Conservation (phyloP, 2,888 invertebrate species). For the Arrhopalites spinosus region DNA sequence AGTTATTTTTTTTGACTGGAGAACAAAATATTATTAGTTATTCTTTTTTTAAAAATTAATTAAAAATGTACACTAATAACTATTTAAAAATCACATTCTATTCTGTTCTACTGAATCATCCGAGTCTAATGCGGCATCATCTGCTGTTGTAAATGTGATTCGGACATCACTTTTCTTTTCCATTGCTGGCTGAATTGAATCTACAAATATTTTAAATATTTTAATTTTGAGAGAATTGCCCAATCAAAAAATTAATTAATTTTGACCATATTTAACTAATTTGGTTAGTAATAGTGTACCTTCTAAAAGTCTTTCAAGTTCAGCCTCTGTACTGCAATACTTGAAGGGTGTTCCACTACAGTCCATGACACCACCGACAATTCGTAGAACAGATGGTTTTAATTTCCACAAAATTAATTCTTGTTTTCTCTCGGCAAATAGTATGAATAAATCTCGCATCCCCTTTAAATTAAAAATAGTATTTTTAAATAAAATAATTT, state of each 20-base stretch:
- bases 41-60: not conserved
- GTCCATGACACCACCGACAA: conserved; percentile 51
- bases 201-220: conserved; percentile 4
- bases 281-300: conserved; percentile 57
- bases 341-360: conserved; percentile 62
- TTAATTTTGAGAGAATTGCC: not conserved
- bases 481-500: no score
- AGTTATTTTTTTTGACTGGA: no score
- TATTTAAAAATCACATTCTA: conserved; percentile 14
- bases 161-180: conserved; percentile 49
- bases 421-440: conserved; percentile 51
- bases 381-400: conserved; percentile 54
- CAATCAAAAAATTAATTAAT: not conserved
- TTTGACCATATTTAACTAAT: not conserved
- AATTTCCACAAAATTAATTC: conserved; percentile 51
- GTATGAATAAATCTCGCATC: conserved; percentile 51
- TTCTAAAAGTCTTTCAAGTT: conserved; percentile 70
- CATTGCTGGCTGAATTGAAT: conserved; percentile 28
- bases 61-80: not conserved
- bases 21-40: no score
- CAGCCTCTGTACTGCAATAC: conserved; percentile 67
- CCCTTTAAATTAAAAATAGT: conserved; percentile 45
- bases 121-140: conserved; percentile 8
- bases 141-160: conserved; percentile 52
- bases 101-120: not conserved